Evolutionary conservation across 2,797 vertebrate species (phyloP), one percentile per base, ranked within the genome.

Genomic region (Champsocephalus gunnari): DNA sequence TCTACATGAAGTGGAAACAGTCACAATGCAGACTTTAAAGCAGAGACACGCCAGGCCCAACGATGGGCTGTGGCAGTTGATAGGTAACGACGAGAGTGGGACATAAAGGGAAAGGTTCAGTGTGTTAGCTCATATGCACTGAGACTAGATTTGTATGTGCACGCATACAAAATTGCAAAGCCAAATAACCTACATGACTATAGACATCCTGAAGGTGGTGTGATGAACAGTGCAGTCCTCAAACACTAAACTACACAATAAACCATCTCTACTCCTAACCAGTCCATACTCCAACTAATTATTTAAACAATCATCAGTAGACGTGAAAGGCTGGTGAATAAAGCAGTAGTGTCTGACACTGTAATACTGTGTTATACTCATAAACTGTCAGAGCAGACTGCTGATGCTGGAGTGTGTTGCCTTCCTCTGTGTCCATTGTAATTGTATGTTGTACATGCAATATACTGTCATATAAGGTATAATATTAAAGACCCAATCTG

Each of bases 11-110:
- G 79, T 73, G 74, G 80, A 91, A 19, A 55, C 69, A 1, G 72
- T 80, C 69, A 91, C 94, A 41, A 93, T 75, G 12, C 87, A 83
- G 44, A 71, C 54, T 0, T 50, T 79, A 24, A 73, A 66, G 41
- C 83, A 77, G 58, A 88, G 73, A 91, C 89, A 69, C 87, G 93
- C 92, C 13, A 93, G 94, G 90, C 90, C 96, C 69, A 93, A 64
- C 0, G 13, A 57, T 2, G 6, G 24, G n/a, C 59, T 28, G 24
- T 56, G n/a, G 61, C 43, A 73, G 64, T 78, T 71, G 49, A 51
- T 62, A 14, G 77, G 62, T 49, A 79, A 45, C 2, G 72, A 68
- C 41, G 68, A 79, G 56, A 83, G 55, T 13, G 58, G 68, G 58
- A 82, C 87, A 65, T 87, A 67, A 77, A 10, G 32, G 60, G 19